Evolutionary conservation across 2,888 invertebrate genomes (phyloP).

Genomic region (Orchesella flavescens): DNA sequence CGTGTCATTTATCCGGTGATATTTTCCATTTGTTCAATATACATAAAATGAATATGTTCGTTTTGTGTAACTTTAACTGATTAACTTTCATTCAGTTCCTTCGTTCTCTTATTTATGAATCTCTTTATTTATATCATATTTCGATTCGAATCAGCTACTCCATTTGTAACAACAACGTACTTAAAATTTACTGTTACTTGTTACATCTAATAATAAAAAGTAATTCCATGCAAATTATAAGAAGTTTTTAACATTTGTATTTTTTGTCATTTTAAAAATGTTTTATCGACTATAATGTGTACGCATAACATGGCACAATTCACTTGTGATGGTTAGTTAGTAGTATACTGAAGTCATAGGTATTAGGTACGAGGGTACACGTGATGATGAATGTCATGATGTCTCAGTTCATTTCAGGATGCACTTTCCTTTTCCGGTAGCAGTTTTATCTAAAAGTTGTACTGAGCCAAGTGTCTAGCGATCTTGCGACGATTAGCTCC

Average conservation of each 20-base stretch:
- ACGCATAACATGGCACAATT: slow-evolving; percentile 33
- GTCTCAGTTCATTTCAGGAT: background rate
- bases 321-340: no score
- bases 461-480: slow-evolving; percentile 65
- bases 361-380: no score
- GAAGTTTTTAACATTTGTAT: background rate
- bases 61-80: no score
- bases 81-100: background rate
- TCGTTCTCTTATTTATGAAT: slow-evolving; percentile 14
- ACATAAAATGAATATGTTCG: no score
- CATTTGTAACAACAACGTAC: no score
- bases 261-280: background rate
- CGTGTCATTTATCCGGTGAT: slow-evolving; percentile 5
- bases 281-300: background rate
- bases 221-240: no score
- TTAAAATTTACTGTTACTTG: no score
- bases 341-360: no score
- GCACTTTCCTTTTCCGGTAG: background rate
- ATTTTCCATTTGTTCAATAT: background rate
- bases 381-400: background rate
- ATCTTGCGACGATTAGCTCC: slow-evolving; percentile 69
- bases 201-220: no score
- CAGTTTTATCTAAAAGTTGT: slow-evolving; percentile 63
- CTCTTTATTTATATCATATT: slow-evolving; percentile 10
- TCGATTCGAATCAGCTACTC: no score